phyloP scores from a whole-genome alignment of 2,113 vertebrate genomes.

The Macaca nemestrina region DNA sequence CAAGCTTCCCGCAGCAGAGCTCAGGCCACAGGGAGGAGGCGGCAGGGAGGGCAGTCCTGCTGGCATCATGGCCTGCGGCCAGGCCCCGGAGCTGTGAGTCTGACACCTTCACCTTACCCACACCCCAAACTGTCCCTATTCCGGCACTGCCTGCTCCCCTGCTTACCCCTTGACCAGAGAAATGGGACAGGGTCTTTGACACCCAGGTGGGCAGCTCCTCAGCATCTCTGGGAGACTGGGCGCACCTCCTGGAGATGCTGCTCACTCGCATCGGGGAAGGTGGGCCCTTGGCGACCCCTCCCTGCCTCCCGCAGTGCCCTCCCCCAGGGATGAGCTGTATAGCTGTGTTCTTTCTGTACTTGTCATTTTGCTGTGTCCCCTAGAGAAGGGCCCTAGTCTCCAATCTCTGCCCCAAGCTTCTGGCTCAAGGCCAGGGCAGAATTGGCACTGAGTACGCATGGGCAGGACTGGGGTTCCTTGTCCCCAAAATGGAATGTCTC shows the following conservation, averaged over 20 bases:
- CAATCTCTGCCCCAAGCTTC: conserved; percentile 4
- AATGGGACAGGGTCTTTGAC: not conserved
- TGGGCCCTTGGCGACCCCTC: not conserved
- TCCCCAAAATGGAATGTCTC: conserved; percentile 64
- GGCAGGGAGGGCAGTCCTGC: not conserved
- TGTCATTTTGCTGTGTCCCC: not conserved
- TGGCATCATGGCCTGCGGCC: conserved; percentile 1
- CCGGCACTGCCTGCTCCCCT: not conserved
- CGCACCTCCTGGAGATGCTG: no score
- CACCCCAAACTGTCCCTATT: not conserved
- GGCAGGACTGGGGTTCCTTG: conserved; percentile 8
- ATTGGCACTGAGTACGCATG: not conserved
- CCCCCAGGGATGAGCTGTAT: not conserved
- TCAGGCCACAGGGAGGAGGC: not conserved
- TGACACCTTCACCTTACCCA: not conserved
- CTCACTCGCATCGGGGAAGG: not conserved
- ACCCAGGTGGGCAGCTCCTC: not conserved
- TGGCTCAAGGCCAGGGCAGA: conserved; percentile 52
- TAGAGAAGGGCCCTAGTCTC: not conserved
- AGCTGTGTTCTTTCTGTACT: not conserved
- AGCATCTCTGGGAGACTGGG: not conserved
- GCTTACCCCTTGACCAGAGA: not conserved
- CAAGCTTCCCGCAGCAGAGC: not conserved
- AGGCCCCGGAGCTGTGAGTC: conserved; percentile 34
- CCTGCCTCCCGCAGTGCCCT: not conserved